Base-by-base conservation (phyloP, 2,797 vertebrate genomes). In the Manis javanica region DNA sequence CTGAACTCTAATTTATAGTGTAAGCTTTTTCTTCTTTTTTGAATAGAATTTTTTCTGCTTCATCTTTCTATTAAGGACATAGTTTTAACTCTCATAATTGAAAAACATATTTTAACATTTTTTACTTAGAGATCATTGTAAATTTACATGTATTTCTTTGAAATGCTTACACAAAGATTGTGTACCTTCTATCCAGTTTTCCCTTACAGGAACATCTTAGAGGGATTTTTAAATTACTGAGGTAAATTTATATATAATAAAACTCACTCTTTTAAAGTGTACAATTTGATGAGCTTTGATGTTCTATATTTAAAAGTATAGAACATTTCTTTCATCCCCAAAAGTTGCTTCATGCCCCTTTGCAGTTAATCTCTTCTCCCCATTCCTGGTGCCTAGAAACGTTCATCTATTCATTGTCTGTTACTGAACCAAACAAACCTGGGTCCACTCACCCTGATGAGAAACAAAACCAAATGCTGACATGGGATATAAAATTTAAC, bases 161-260 rank as follows among this genome's bases (percentile, higher is more conserved):
- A 92, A 94, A 79, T 46, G 14, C n/a, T 75, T 75, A 26, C 24
- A 61, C 37, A 92, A 94, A 86, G 91, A 24, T 69, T 57, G 26
- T 72, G 12, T 74, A 68, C 13, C 8, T 79, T 92, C 83, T 66
- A 86, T 2, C 10, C 75, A 49, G 8, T 81, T 90, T 92, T 15
- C n/a, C 12, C 8, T 55, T 92, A 75, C 68, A 31, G 26, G 39
- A 59, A 34, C 13, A 66, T 86, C 61, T 77, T 86, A 81, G 71
- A 89, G 34, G 90, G 19, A 87, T 55, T 95, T 89, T 24, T 68
- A 81, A 83, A 86, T 86, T 90, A 77, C n/a, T 49, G 18, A 82
- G 24, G 5, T 81, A 39, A 74, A 91, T 64, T 95, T 79, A 71
- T 26, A 46, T 37, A 37, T 29, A 34, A 69, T 84, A 74, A 84